These are phyloP conservation scores for Drosophila pandora DNA, from an alignment of 1,140 invertebrate genomes.

Conservation along the genomic window DNA sequence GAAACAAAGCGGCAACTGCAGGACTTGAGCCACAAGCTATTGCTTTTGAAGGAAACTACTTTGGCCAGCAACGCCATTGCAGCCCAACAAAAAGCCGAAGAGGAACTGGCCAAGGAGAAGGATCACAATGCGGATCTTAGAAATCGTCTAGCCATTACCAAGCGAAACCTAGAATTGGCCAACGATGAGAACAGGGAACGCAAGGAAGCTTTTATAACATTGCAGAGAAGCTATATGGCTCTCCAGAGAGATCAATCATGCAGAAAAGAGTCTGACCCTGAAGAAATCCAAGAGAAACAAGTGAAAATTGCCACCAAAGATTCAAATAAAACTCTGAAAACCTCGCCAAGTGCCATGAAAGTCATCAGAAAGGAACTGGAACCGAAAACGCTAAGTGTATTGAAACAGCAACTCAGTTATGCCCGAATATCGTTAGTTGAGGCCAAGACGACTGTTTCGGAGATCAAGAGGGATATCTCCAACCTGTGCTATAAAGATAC, in stretches of 20 bases:
- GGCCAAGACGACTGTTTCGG: background rate
- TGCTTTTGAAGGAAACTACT: constrained; percentile 3
- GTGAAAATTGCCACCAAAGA: no score
- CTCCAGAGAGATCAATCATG: background rate
- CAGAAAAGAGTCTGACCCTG: no score
- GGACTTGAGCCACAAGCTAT: constrained; percentile 4
- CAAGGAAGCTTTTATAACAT: background rate
- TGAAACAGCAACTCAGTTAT: background rate
- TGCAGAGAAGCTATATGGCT: background rate
- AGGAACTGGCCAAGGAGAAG: background rate
- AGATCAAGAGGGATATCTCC: constrained; percentile 1
- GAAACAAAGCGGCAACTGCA: constrained; percentile 3
- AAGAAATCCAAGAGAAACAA: background rate
- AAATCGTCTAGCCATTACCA: background rate
- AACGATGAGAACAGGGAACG: background rate
- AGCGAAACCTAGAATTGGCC: background rate
- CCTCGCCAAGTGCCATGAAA: background rate
- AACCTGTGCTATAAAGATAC: background rate
- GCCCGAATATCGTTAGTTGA: background rate
- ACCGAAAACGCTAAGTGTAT: background rate
- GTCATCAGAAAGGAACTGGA: background rate
- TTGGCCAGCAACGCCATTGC: background rate
- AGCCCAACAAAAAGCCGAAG: background rate
- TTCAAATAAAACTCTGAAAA: background rate
- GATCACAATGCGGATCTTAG: background rate